Evolutionary conservation across 2,888 invertebrate species (phyloP), one percentile per base, ranked within the genome.

Genomic region (Pilophorus perplexus): DNA sequence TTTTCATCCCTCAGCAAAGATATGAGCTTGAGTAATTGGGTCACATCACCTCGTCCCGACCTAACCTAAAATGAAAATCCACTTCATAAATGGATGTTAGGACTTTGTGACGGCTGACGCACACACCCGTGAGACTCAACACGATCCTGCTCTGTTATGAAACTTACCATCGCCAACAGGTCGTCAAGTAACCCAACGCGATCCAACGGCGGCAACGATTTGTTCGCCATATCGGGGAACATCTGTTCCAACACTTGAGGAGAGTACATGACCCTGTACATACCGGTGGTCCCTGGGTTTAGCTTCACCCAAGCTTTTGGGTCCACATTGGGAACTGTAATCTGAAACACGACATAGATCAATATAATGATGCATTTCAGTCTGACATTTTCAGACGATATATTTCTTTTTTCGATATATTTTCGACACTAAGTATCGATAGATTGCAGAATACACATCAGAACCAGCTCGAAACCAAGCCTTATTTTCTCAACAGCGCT

Each of bases 121-220:
- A n/a, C n/a, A n/a, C n/a, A n/a, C n/a, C n/a, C n/a, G n/a, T n/a
- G n/a, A n/a, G n/a, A n/a, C n/a, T n/a, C n/a, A n/a, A n/a, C n/a
- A n/a, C n/a, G n/a, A n/a, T n/a, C n/a, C n/a, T n/a, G n/a, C n/a
- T n/a, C n/a, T n/a, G n/a, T n/a, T n/a, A n/a, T n/a, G n/a, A n/a
- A 25, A 74, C 77, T 73, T 72, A 83, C 93, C 80, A 95, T 82
- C 28, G 95, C 94, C 77, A 93, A 94, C 73, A 95, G 83, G 78
- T 97, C 97, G 76, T 92, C 93, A 68, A 94, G 83, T 5, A 97
- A 80, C 0, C 93, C 91, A 66, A 96, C 83, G 37, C 96, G 84
- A 79, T 97, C 97, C 20, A 93, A 79, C 2, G 95, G 91, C 14
- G 92, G 90, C 74, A 97, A 79, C 42, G 84, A 84, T 73, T 87